These are phyloP conservation scores for Cinclus mexicanus DNA, from an alignment of 2,113 vertebrate species.

Conservation along the genomic window DNA sequence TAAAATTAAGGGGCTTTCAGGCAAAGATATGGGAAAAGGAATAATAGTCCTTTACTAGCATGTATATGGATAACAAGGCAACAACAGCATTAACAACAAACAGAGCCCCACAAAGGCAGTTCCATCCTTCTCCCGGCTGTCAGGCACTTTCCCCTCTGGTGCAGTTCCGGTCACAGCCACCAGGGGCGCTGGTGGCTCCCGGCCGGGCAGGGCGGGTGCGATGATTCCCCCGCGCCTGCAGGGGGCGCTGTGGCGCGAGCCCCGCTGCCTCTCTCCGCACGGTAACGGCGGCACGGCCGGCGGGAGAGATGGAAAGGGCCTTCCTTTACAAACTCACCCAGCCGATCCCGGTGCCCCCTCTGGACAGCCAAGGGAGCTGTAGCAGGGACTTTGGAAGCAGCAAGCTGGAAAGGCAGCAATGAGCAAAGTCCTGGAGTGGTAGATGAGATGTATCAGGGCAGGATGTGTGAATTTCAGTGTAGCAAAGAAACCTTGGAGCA, in stretches of 20 bases:
- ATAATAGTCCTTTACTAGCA: not conserved
- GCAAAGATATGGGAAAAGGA: not conserved
- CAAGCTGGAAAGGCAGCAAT: not conserved
- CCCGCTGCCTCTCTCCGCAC: no score
- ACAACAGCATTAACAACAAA: not conserved
- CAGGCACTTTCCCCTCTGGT: not conserved
- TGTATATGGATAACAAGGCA: not conserved
- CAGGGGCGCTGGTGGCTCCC: not conserved
- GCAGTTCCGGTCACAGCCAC: not conserved
- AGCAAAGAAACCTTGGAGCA: not conserved
- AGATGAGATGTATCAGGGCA: not conserved
- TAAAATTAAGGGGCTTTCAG: not conserved
- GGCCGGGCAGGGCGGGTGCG: not conserved
- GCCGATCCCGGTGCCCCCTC: not conserved
- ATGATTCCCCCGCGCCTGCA: not conserved
- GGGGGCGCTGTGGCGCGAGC: not conserved
- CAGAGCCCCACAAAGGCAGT: no score
- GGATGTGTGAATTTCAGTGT: no score
- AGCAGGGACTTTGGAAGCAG: no score
- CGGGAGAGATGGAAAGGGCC: not conserved
- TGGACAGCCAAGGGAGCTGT: not conserved
- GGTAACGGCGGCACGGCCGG: fast-evolving
- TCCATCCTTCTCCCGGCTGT: not conserved
- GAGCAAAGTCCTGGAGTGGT: not conserved
- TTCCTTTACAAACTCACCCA: not conserved